These are phyloP conservation scores for Trichogramma dendrolimi DNA, from an alignment of 2,888 invertebrate genomes.

Conservation along the genomic window DNA sequence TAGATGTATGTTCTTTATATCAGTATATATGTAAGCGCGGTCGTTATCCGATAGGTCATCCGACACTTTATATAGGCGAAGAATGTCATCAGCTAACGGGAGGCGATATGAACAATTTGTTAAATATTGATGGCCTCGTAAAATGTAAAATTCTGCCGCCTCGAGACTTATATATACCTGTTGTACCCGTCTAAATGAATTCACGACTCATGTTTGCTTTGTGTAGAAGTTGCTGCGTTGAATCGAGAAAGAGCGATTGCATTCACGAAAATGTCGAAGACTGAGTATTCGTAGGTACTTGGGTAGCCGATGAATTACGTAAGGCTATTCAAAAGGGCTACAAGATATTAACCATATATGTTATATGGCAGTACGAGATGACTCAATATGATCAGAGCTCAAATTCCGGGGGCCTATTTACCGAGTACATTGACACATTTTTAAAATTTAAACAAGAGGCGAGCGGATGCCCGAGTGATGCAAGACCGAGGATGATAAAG, in stretches of 20 bases:
- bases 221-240: conserved; percentile 41
- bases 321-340: no score
- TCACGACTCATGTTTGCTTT: conserved; percentile 42
- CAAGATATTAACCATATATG: no score
- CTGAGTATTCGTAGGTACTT: conserved; percentile 38
- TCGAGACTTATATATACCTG: conserved; percentile 36
- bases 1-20: conserved; percentile 17
- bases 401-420: no score
- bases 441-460: no score
- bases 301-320: no score
- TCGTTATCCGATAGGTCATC: conserved; percentile 37
- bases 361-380: no score
- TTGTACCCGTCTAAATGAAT: conserved; percentile 37
- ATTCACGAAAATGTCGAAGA: conserved; percentile 34
- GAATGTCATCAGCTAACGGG: conserved; percentile 26
- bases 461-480: no score
- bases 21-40: conserved; percentile 36
- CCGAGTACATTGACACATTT: no score
- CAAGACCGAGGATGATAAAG: no score
- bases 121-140: conserved; percentile 32
- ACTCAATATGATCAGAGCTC: no score
- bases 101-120: conserved; percentile 12
- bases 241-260: conserved; percentile 35
- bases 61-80: conserved; percentile 30
- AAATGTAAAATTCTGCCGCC: conserved; percentile 35